A percentile compares a stretch with the other conserved stretches of the same genome.
Conservation (phyloP, 1,140 invertebrate genomes). For the Centruroides vittatus region DNA sequence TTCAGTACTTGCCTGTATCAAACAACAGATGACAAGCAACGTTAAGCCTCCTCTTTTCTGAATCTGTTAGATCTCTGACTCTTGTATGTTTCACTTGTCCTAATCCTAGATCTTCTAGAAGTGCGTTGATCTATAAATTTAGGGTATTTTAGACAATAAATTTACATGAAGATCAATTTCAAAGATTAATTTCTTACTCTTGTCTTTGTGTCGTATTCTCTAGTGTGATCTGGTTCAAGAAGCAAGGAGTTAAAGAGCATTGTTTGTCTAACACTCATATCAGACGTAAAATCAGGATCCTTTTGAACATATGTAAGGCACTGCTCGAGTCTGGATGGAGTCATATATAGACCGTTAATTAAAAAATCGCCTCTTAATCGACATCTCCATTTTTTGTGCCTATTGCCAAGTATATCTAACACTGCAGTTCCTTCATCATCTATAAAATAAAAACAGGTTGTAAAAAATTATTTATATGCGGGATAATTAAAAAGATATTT, state of each 20-base stretch:
- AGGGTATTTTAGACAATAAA: background rate
- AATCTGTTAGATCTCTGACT: constrained; percentile 62
- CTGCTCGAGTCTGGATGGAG: constrained; percentile 44
- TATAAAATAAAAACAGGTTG: constrained; percentile 4
- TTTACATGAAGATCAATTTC: background rate
- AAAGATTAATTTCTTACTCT: constrained; percentile 16
- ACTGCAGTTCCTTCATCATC: constrained; percentile 63
- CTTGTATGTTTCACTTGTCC: constrained; percentile 64
- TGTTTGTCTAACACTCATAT: constrained; percentile 67
- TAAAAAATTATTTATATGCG: background rate
- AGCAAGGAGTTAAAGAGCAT: constrained; percentile 61
- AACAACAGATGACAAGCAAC: constrained; percentile 74
- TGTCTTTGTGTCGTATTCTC: constrained; percentile 37
- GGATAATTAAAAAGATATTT: no score
- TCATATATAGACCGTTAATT: constrained; percentile 68
- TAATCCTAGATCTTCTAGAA: constrained; percentile 78
- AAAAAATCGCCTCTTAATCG: constrained; percentile 61
- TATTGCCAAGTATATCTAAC: constrained; percentile 62
- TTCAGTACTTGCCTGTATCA: constrained; percentile 28
- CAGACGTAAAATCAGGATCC: constrained; percentile 42
- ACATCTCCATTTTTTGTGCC: constrained; percentile 25
- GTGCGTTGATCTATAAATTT: constrained; percentile 51
- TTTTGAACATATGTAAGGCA: constrained; percentile 48
- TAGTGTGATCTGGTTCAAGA: constrained; percentile 33
- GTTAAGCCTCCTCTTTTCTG: constrained; percentile 66